These are phyloP conservation scores for Danio choprae DNA, from an alignment of 2,797 vertebrate species.

Conservation along the genomic window DNA sequence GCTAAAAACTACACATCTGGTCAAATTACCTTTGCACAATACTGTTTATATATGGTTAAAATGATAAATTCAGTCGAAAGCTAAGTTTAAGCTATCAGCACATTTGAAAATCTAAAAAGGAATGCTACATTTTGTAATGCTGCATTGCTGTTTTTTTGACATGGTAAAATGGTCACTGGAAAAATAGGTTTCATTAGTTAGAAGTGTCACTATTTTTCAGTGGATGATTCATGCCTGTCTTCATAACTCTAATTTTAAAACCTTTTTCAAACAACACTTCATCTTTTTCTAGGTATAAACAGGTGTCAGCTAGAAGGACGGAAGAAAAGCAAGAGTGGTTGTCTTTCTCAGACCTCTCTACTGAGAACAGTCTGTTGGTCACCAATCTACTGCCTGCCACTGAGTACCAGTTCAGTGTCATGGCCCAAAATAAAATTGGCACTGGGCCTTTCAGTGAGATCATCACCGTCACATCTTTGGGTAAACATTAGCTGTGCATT, in stretches of 20 bases:
- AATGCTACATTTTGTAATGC: background rate
- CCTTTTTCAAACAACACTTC: background rate
- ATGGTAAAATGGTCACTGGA: background rate
- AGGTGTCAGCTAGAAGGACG: conserved; percentile 68
- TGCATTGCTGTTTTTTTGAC: background rate
- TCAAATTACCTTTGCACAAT: no score
- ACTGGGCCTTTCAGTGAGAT: conserved; percentile 94
- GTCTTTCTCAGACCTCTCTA: conserved; percentile 78
- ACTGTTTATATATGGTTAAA: no score
- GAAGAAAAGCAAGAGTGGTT: conserved; percentile 85
- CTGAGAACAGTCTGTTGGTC: conserved; percentile 79
- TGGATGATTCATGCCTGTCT: conserved; percentile 84
- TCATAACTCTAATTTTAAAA: background rate
- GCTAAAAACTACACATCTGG: no score
- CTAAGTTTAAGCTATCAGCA: no score
- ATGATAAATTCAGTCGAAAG: background rate
- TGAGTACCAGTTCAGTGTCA: conserved; percentile 91
- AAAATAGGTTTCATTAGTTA: background rate
- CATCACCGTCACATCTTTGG: conserved; percentile 75
- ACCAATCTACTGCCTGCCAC: conserved; percentile 81
- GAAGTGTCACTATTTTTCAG: conserved; percentile 75
- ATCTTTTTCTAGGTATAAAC: conserved; percentile 81
- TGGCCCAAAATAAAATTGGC: conserved; percentile 91
- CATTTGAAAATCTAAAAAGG: background rate
- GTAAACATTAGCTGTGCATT: conserved; percentile 66